Percentiles rank a stretch among this genome's conserved stretches.
phyloP scores from a whole-genome alignment of 1,140 invertebrate species.

The Hermetia illucens region DNA sequence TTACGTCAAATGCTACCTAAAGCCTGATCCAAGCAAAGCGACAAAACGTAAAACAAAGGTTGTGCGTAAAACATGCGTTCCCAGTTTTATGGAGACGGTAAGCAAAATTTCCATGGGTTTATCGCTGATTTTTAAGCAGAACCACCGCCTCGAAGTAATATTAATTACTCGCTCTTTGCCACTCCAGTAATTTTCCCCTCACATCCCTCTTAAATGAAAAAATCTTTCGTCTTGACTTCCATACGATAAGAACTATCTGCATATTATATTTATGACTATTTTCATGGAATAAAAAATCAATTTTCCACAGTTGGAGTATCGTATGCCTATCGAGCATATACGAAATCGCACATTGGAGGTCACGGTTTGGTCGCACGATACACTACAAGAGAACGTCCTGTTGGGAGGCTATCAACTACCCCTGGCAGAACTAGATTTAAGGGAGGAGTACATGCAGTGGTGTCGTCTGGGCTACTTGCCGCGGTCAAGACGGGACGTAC shows the following conservation, averaged over 20 bases:
- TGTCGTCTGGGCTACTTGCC: conserved; percentile 50
- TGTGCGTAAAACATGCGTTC: conserved; percentile 79
- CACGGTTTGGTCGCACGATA: conserved; percentile 89
- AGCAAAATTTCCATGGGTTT: too few species aligned
- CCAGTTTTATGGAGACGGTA: conserved; percentile 97
- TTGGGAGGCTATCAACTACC: conserved; percentile 76
- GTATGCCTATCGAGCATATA: conserved; percentile 70
- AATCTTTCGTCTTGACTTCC: conserved; percentile 1
- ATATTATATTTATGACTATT: conserved; percentile 1
- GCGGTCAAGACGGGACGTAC: conserved; percentile 24
- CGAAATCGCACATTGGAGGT: conserved; percentile 65
- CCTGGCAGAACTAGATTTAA: conserved; percentile 52
- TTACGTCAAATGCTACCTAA: conserved; percentile 85
- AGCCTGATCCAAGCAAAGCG: conserved; percentile 71
- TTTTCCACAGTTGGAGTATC: conserved; percentile 63
- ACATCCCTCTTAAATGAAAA: conserved; percentile 1
- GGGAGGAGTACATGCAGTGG: conserved; percentile 65
- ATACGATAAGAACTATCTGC: conserved; percentile 1
- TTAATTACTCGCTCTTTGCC: too few species aligned
- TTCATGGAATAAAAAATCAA: too few species aligned
- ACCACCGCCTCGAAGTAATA: too few species aligned
- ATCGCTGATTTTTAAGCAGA: too few species aligned
- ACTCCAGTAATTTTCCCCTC: too few species aligned
- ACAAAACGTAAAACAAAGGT: conserved; percentile 95
- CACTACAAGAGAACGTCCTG: conserved; percentile 91